Base-by-base conservation (phyloP, 2,113 vertebrate species). In the Corythornis vintsioides region DNA sequence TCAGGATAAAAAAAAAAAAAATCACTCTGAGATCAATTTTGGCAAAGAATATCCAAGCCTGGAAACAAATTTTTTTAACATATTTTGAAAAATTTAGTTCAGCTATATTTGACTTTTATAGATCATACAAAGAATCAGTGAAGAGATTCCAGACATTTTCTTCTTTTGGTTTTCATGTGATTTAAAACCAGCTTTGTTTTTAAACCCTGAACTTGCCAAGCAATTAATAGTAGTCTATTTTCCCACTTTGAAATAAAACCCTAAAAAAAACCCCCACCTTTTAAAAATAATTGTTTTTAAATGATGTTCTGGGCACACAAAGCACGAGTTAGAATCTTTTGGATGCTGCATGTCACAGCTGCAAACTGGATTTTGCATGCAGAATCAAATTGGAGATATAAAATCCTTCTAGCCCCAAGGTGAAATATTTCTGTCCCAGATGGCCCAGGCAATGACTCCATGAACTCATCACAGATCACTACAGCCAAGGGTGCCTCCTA, bases 41-140 rank as follows among this genome's bases (percentile, higher is more conserved):
- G 35, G 31, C 76, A 76, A 45, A 52, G 8, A 29, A 13, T 61
- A 72, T 84, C 64, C 11, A 66, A 76, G 40, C 12, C n/a, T 50
- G 45, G 59, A 61, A 91, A 85, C 11, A 35, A 75, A 53, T 63
- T 73, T 75, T 65, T 65, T 75, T 42, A 86, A 45, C 16, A 10
- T 52, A 55, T 59, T 90, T 73, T 55, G 10, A 83, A 83, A 83
- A 91, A 72, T n/a, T 31, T 55, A 33, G 18, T 73, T 69, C 38
- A 81, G 52, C 50, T 88, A 33, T 33, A 63, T 90, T 90, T 90
- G 50, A 66, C 55, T 94, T 94, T 50, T 55, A 72, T 26, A 80
- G 55, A 88, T 61, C 17, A 42, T 35, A 50, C 13, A 59, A 65
- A 81, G 43, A 71, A 52, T 64, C 40, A 60, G 56, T 75, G 69